Evolutionary conservation across 2,888 invertebrate genomes (phyloP).

Genomic region (Gari tellinella): DNA sequence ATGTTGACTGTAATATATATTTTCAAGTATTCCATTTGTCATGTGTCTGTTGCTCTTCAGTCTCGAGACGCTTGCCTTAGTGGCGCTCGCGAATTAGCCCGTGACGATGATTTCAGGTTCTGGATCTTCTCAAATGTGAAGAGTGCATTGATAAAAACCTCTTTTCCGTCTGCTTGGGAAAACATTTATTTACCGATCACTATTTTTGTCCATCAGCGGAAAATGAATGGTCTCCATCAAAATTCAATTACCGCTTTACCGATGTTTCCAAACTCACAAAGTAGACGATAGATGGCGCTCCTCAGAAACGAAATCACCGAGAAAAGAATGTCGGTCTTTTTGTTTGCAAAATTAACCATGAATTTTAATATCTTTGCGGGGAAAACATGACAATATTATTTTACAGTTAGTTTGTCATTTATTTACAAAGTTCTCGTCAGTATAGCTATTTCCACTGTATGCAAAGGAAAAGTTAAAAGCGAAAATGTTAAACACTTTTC

Average conservation of each 20-base stretch:
- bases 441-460: slow-evolving; percentile 11
- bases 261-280: slow-evolving; percentile 19
- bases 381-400: slow-evolving; percentile 40
- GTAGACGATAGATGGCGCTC: slow-evolving; percentile 9
- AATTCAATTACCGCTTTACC: slow-evolving; percentile 14
- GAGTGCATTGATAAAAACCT: neutral
- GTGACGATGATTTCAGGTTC: slow-evolving; percentile 18
- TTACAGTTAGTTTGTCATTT: slow-evolving; percentile 19
- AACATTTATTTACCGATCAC: slow-evolving; percentile 43
- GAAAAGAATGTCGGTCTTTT: slow-evolving; percentile 32
- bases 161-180: slow-evolving; percentile 29
- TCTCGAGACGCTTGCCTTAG: too few relatives aligned
- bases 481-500: too few relatives aligned
- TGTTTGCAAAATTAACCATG: slow-evolving; percentile 42
- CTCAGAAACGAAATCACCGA: slow-evolving; percentile 24
- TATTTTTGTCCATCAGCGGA: slow-evolving; percentile 31
- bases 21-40: too few relatives aligned
- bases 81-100: neutral
- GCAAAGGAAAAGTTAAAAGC: neutral
- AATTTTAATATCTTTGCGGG: slow-evolving; percentile 43
- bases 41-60: too few relatives aligned
- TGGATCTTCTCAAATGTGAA: slow-evolving; percentile 11
- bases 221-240: slow-evolving; percentile 34
- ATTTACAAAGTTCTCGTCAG: slow-evolving; percentile 32
- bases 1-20: too few relatives aligned